Conservation (phyloP, 2,797 vertebrate species). For the Oophaga sylvatica region DNA sequence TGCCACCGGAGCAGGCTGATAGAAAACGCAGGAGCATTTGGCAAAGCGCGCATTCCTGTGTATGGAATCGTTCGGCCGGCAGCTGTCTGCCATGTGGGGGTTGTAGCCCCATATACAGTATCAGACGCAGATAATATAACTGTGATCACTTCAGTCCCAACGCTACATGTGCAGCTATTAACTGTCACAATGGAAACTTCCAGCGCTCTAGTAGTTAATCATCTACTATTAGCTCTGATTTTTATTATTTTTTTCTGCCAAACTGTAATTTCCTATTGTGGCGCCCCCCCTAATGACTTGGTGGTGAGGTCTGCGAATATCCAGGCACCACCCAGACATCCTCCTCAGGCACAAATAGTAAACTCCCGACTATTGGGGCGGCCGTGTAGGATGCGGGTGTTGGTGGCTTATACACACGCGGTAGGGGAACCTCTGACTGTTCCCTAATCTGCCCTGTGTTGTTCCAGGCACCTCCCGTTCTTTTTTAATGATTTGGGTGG, state of each 20-base stretch:
- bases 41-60: no score
- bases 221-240: not conserved
- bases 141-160: not conserved
- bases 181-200: conserved; percentile 13
- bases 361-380: conserved; percentile 62
- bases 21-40: no score
- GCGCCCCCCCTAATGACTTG: conserved; percentile 64
- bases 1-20: no score
- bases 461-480: conserved; percentile 47
- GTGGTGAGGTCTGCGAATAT: conserved; percentile 62
- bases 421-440: not conserved
- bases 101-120: no score
- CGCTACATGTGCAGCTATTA: not conserved
- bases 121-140: not conserved
- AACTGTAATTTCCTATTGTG: conserved; percentile 65
- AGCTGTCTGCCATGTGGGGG: no score
- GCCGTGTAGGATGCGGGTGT: conserved; percentile 5
- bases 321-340: conserved; percentile 22
- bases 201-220: conserved; percentile 29
- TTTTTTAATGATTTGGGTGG: conserved; percentile 11
- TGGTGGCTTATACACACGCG: conserved; percentile 1
- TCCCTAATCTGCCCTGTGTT: conserved; percentile 61
- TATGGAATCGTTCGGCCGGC: no score
- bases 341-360: conserved; percentile 19
- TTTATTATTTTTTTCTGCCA: not conserved